Evolutionary conservation across 2,888 invertebrate species (phyloP).

Genomic region (Melinaea menophilus): DNA sequence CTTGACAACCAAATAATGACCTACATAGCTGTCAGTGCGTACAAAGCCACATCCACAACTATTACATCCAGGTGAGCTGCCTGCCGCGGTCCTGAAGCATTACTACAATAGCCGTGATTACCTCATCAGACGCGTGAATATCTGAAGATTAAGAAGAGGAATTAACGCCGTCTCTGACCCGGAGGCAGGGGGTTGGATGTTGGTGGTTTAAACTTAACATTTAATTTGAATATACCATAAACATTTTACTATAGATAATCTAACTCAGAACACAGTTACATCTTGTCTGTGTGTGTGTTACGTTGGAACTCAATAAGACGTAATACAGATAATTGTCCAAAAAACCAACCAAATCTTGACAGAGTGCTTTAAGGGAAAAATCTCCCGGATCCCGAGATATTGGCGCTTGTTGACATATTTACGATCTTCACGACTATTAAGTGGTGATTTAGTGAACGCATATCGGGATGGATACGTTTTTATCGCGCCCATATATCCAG

Average conservation of each 20-base stretch:
- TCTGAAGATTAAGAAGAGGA: constrained; percentile 58
- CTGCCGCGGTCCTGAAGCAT: constrained; percentile 50
- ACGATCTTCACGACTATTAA: constrained; percentile 74
- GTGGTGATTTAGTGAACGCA: constrained; percentile 74
- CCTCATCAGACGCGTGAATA: constrained; percentile 57
- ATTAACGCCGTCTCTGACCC: constrained; percentile 45
- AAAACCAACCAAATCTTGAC: constrained; percentile 45
- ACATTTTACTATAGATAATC: no score
- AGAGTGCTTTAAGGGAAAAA: constrained; percentile 46
- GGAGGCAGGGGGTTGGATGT: constrained; percentile 30
- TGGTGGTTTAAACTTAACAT: neutral
- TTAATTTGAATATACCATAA: neutral
- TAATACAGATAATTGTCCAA: constrained; percentile 32
- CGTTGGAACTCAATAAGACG: constrained; percentile 5
- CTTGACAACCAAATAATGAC: neutral
- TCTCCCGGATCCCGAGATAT: constrained; percentile 67
- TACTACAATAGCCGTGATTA: constrained; percentile 62
- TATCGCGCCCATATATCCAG: constrained; percentile 74
- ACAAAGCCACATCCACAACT: constrained; percentile 12
- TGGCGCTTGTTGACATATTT: constrained; percentile 76
- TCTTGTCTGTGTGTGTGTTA: no score
- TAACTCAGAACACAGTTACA: no score
- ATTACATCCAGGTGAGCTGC: constrained; percentile 17
- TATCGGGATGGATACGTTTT: constrained; percentile 77
- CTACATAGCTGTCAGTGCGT: neutral